Base-by-base conservation (phyloP, 2,888 invertebrate genomes). In the Rhorus exstirpatorius region DNA sequence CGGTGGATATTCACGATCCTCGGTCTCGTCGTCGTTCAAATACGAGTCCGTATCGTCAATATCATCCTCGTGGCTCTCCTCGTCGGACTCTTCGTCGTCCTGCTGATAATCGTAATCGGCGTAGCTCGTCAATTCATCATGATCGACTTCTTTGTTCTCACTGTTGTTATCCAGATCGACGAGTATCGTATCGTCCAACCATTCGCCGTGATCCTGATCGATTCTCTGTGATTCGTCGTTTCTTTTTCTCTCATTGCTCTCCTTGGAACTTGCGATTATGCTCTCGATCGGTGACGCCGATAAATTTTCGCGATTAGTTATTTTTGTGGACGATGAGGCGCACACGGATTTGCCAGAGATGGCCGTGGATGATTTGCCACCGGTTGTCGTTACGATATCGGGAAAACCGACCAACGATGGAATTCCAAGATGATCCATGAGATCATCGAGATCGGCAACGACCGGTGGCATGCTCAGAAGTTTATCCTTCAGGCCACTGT, bases 41-140 rank as follows among this genome's bases (percentile, higher is more conserved):
- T 94, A 95, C 0, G 94, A 94, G 53, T 95, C 95, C 0, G 95
- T 95, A 1, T 95, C 95, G 3, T 90, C 93, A 1, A 90, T 86
- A 26, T 93, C 92, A 12, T 91, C 93, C 26, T 94, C 94, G 10
- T 84, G 71, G 65, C 87, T 90, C 3, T 88, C 89, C 1, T 90
- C 91, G 1, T 92, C 91, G 3, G 89, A 88, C 0, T 91, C 92
- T 0, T 91, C 92, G 0, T 91, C 91, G 41, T 92, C 91, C 7
- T 90, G 89, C 0, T 87, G 88, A 46, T 90, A 92, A 58, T 90
- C 91, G 74, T 88, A 92, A 41, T 90, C 88, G 1, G 65, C 83
- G 75, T 88, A 92, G 41, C 88, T 87, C 10, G 87, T 74, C 12
- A 88, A 51, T 8, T 77, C 67, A 0, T 71, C 76, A 31, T 83